Conservation (phyloP, 2,797 vertebrate genomes). For the Pseudocheirus occidentalis region DNA sequence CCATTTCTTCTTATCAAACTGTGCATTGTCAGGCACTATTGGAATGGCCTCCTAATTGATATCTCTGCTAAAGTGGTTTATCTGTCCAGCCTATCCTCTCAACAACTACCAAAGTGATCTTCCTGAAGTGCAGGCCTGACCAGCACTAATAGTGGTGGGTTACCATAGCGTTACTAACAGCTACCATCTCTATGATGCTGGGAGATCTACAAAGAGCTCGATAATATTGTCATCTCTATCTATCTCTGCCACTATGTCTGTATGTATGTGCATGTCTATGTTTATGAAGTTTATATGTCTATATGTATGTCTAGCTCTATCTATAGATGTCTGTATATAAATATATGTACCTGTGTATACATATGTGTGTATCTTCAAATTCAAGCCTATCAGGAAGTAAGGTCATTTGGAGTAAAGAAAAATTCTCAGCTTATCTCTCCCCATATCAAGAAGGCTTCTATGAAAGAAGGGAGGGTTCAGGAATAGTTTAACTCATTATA, state of each 20-base stretch:
- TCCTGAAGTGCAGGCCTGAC: not conserved
- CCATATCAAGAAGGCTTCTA: not conserved
- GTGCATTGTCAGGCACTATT: not conserved
- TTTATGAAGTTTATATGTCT: not conserved
- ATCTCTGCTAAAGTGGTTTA: not conserved
- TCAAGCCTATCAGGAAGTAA: not conserved
- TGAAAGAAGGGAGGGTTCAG: not conserved
- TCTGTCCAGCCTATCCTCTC: not conserved
- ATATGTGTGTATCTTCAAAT: not conserved
- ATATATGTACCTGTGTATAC: not conserved
- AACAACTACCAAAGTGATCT: not conserved
- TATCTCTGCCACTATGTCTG: not conserved
- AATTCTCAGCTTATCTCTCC: not conserved
- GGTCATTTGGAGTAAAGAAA: not conserved
- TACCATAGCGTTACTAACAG: not conserved
- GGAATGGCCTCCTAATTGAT: not conserved
- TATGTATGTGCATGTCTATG: not conserved
- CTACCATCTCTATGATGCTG: not conserved
- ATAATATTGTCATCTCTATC: not conserved
- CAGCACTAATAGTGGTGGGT: not conserved
- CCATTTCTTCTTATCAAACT: not conserved
- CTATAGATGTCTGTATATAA: not conserved
- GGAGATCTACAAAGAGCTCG: not conserved
- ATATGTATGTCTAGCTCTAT: not conserved
- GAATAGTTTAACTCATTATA: not conserved